These are phyloP conservation scores for Urocyon cinereoargenteus DNA, from an alignment of 2,797 vertebrate species.

Conservation along the genomic window DNA sequence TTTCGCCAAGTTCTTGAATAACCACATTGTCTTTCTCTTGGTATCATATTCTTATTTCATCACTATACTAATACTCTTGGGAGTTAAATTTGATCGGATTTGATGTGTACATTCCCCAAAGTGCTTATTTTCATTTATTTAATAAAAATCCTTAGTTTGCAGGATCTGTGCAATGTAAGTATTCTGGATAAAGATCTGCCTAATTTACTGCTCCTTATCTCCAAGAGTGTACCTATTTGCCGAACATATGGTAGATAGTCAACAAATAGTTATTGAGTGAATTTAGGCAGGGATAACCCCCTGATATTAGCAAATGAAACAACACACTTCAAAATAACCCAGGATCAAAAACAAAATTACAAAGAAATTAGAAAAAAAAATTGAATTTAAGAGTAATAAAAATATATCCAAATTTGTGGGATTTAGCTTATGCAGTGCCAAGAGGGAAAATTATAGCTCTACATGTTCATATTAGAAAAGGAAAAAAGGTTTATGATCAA, in stretches of 20 bases:
- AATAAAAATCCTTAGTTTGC: neutral
- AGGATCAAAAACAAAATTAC: constrained; percentile 2
- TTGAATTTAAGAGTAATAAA: constrained; percentile 52
- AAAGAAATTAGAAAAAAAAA: constrained; percentile 13
- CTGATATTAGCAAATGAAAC: neutral
- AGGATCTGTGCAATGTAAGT: neutral
- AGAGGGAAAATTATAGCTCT: neutral
- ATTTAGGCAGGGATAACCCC: neutral
- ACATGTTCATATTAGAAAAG: constrained; percentile 36
- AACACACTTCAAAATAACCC: neutral
- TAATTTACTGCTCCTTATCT: neutral
- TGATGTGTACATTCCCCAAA: neutral
- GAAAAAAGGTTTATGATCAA: neutral
- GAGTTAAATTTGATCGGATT: constrained; percentile 19
- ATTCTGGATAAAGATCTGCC: neutral
- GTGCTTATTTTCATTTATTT: constrained; percentile 28
- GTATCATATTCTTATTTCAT: constrained; percentile 15
- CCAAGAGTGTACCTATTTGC: neutral
- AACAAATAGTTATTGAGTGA: neutral
- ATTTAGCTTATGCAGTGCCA: neutral
- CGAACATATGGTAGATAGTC: neutral
- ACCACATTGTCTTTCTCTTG: neutral
- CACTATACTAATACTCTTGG: constrained; percentile 1
- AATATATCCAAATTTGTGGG: neutral
- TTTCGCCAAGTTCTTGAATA: neutral